phyloP scores from a whole-genome alignment of 2,888 invertebrate species.

The Galeruca laticollis region DNA sequence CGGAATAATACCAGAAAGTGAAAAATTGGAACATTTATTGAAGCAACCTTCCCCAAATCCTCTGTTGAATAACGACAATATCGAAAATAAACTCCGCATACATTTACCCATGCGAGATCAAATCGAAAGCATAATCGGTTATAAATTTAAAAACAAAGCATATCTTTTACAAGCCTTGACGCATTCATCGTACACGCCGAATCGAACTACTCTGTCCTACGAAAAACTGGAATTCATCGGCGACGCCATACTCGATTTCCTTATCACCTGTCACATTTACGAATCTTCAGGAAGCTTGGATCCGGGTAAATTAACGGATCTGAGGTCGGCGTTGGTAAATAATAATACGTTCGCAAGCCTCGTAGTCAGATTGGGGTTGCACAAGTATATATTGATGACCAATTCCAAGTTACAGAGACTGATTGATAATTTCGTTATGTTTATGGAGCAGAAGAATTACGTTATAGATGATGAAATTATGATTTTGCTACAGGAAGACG shows the following conservation, averaged over 20 bases:
- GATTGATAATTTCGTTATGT: conserved; percentile 74
- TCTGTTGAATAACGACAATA: conserved; percentile 61
- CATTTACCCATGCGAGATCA: conserved; percentile 54
- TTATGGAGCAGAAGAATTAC: conserved; percentile 73
- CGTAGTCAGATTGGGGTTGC: conserved; percentile 86
- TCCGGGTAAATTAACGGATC: conserved; percentile 92
- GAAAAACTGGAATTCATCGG: conserved; percentile 93
- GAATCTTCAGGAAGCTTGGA: conserved; percentile 77
- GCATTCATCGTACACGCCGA: conserved; percentile 88
- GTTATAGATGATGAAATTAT: conserved; percentile 77
- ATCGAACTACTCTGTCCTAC: conserved; percentile 88
- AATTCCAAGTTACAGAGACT: conserved; percentile 69
- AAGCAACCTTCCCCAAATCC: conserved; percentile 62
- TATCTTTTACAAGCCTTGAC: conserved; percentile 92
- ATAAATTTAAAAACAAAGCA: conserved; percentile 84
- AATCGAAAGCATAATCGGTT: conserved; percentile 68
- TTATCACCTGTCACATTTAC: conserved; percentile 89
- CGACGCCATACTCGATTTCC: conserved; percentile 91
- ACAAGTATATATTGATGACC: conserved; percentile 76
- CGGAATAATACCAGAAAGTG: conserved; percentile 63
- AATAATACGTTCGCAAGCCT: conserved; percentile 95
- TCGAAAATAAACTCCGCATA: conserved; percentile 67
- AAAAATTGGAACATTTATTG: conserved; percentile 57
- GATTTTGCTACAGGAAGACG: conserved; percentile 73
- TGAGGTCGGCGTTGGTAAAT: conserved; percentile 95